These are phyloP conservation scores for Sarotherodon lohbergeri DNA, from an alignment of 2,113 vertebrate species.

Conservation along the genomic window DNA sequence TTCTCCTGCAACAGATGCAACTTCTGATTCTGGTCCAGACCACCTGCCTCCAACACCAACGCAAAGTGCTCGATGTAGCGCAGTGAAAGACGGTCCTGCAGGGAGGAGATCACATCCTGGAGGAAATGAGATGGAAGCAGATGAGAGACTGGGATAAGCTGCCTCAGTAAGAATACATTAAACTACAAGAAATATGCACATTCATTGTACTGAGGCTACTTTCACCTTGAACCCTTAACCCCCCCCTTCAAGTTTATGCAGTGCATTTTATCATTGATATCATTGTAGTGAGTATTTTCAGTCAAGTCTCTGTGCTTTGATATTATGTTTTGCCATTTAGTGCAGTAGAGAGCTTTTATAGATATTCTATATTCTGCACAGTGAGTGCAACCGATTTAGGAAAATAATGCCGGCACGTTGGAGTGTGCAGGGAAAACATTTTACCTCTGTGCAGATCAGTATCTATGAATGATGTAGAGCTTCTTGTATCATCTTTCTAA, in stretches of 20 bases:
- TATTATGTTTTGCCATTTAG: background rate
- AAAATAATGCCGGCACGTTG: background rate
- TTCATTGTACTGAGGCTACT: background rate
- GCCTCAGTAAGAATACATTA: background rate
- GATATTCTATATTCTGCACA: background rate
- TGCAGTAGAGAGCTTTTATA: background rate
- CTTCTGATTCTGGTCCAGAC: slow-evolving; percentile 86
- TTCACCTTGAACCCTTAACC: background rate
- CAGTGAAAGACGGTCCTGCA: slow-evolving; percentile 96
- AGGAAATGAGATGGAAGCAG: slow-evolving; percentile 4
- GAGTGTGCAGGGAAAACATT: background rate
- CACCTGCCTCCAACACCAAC: slow-evolving; percentile 90
- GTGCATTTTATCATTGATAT: slow-evolving; percentile 6
- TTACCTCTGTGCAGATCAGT: background rate
- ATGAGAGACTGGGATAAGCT: background rate
- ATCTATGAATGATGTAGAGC: background rate
- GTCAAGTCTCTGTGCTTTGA: background rate
- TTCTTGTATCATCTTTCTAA: background rate
- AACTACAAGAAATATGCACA: background rate
- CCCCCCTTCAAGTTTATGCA: background rate
- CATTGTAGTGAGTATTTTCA: background rate
- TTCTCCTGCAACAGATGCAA: slow-evolving; percentile 93
- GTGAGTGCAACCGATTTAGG: background rate
- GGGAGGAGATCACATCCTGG: slow-evolving; percentile 93
- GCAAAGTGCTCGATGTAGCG: slow-evolving; percentile 96